Evolutionary conservation across 2,113 vertebrate genomes (phyloP), one percentile per base, ranked within the genome.

Genomic region (Coregonus clupeaformis): DNA sequence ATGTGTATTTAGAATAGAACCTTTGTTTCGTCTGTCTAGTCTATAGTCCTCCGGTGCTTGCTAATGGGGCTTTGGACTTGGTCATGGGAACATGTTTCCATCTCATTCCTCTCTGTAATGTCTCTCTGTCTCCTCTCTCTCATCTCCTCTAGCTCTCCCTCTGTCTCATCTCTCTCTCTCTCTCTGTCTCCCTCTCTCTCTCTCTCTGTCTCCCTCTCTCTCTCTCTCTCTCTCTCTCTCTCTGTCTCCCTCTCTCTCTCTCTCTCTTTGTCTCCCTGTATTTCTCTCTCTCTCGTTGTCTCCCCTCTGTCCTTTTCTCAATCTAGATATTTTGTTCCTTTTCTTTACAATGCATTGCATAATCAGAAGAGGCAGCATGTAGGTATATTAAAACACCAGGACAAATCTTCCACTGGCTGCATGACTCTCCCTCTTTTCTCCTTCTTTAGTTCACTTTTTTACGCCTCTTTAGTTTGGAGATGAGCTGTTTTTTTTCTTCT

Each of bases 301-400:
- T 91, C 72, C 84, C 79, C 71, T 76, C 80, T 90, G 89, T 92
- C 84, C 71, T 88, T 89, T 75, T 88, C 91, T 93, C 90, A 93
- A 89, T 90, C 86, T 89, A 80, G 89, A 82, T 80, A 90, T 86
- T 75, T 88, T 85, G 90, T 78, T 91, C 89, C 66, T 75, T 86
- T 87, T 79, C 87, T 90, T 91, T 83, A 86, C 89, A 89, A 91
- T 71, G 88, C 91, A 81, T 82, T 87, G 89, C 83, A 52, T 87
- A 80, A 79, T 89, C 90, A 82, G 89, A 84, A 85, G 92, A 89
- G 79, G 77, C 91, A 89, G 92, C 80, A 69, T 80, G 87, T 91
- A 90, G 89, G 86, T 89, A 91, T 87, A 90, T 74, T 47, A 76
- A 85, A 80, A 84, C 91, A 85, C 91, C 91, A 89, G 77, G 76